Base-by-base conservation (phyloP, 2,113 vertebrate species). In the Condylura cristata region DNA sequence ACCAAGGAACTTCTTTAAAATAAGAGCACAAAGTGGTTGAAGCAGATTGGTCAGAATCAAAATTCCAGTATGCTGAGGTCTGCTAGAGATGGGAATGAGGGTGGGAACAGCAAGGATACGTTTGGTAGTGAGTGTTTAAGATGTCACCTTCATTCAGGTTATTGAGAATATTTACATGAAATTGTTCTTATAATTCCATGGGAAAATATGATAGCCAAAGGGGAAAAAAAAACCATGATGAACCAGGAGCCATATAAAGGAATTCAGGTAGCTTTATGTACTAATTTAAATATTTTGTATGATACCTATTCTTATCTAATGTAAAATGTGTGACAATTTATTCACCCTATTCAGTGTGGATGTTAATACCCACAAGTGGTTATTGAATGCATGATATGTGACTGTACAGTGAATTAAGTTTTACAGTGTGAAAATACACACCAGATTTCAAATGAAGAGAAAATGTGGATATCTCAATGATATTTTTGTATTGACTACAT, bases 311-410 rank as follows among this genome's bases (percentile, higher is more conserved):
- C 53, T 3, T 48, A 6, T 48, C 46, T 48, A 48, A 48, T 48
- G 12, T 48, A 48, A 48, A 48, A n/a, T n/a, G 46, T 8, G 46
- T 48, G 34, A 44, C n/a, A 1, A 1, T 28, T 0, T 2, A 88
- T n/a, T 26, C n/a, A 8, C 39, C 14, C n/a, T n/a, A n/a, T n/a
- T n/a, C n/a, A 32, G 17, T 17, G 28, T 0, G 24, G 48, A 30
- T 28, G 26, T 14, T 34, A 3, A 8, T 32, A 0, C 3, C 24
- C 44, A 34, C 9, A 1, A 3, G 26, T 30, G 30, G 34, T 46
- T 75, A 6, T 30, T 37, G 10, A 48, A 18, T 2, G 37, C 0
- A 1, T 44, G 39, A 6, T 14, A 18, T 3, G 1, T 7, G 20
- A 24, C 18, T 72, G 1, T n/a, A n/a, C n/a, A n/a, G n/a, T n/a